Evolutionary conservation across 2,888 invertebrate genomes (phyloP).

Genomic region (Lithophane leautieri): DNA sequence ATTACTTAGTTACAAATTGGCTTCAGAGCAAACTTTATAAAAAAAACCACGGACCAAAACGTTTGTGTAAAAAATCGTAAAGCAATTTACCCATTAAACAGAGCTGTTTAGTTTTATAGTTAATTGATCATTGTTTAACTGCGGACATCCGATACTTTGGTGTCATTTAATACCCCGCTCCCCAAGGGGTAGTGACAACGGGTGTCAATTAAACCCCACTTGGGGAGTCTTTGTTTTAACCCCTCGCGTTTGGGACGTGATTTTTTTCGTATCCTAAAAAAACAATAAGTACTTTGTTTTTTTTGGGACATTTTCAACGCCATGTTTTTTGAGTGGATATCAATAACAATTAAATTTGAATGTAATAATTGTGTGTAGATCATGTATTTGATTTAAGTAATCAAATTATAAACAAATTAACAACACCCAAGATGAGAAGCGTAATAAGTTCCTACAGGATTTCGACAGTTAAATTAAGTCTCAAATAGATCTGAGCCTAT

Average conservation of each 20-base stretch:
- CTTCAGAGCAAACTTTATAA: too few relatives aligned
- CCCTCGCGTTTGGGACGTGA: conserved; percentile 37
- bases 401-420: not conserved
- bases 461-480: too few relatives aligned
- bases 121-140: conserved; percentile 45
- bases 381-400: too few relatives aligned
- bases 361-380: not conserved
- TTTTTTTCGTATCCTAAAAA: conserved; percentile 30
- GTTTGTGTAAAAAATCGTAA: too few relatives aligned
- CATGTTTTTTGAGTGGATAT: conserved; percentile 3
- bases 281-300: not conserved
- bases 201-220: conserved; percentile 47
- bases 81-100: not conserved
- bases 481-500: not conserved
- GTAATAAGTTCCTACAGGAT: too few relatives aligned
- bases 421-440: not conserved
- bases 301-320: not conserved
- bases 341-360: conserved; percentile 10
- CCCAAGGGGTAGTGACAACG: conserved; percentile 14
- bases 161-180: conserved; percentile 36
- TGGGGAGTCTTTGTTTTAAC: conserved; percentile 48
- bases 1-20: too few relatives aligned
- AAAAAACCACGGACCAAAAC: too few relatives aligned
- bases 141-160: conserved; percentile 56
- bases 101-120: conserved; percentile 11